Percentiles rank a stretch among this genome's conserved stretches.
These are phyloP conservation scores for Illadopsis cleaveri DNA, from an alignment of 2,113 vertebrate species.

Conservation along the genomic window DNA sequence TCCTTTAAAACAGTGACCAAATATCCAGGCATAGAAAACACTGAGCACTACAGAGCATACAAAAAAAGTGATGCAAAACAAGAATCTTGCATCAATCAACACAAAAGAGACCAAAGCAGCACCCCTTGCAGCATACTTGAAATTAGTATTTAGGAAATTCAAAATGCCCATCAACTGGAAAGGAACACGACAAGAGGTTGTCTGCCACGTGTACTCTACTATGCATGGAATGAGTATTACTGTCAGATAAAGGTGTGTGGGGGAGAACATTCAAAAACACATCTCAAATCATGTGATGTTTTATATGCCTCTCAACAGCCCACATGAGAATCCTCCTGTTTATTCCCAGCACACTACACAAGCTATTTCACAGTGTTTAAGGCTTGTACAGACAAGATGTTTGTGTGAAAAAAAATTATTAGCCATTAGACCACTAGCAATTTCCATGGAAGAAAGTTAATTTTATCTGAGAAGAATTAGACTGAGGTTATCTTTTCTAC, in stretches of 20 bases:
- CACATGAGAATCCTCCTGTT: background rate
- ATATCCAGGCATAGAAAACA: background rate
- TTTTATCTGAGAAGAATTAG: background rate
- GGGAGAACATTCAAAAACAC: background rate
- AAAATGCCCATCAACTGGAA: background rate
- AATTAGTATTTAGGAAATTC: background rate
- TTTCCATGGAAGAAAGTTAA: background rate
- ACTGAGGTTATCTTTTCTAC: background rate
- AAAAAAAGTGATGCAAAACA: background rate
- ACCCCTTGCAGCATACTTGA: background rate
- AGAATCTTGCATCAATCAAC: background rate
- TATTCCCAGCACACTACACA: background rate
- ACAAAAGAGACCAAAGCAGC: background rate
- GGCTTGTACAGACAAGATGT: background rate
- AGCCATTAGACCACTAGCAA: background rate
- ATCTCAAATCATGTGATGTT: background rate
- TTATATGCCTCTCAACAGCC: background rate
- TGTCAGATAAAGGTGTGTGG: background rate
- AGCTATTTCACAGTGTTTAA: background rate
- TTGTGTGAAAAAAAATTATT: background rate
- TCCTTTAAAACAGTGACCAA: background rate
- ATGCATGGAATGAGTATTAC: background rate
- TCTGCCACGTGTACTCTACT: background rate
- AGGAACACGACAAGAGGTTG: background rate
- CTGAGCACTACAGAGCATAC: background rate